These are phyloP conservation scores for Sinosuthora webbiana DNA, from an alignment of 2,113 vertebrate genomes.

Conservation along the genomic window DNA sequence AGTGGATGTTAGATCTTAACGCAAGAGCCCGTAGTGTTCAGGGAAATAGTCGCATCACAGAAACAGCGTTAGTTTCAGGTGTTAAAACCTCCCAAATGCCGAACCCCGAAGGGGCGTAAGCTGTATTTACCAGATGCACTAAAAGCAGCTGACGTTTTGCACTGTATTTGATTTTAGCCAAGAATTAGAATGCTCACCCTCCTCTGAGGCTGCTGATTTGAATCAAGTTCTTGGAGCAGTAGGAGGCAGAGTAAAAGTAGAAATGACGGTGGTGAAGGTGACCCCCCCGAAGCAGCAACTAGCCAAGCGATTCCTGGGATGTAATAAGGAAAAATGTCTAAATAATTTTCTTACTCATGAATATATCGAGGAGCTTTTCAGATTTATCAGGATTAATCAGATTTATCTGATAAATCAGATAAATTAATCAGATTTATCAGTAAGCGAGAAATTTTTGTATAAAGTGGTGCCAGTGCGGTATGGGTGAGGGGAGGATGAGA, in stretches of 20 bases:
- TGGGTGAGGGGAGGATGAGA: neutral
- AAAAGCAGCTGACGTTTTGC: neutral
- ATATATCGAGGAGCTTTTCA: neutral
- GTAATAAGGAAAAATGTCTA: neutral
- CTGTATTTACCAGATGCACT: rapidly evolving
- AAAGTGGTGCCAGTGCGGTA: neutral
- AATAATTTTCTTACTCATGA: neutral
- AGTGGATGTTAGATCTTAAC: neutral
- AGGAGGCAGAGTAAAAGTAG: neutral
- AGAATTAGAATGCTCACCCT: neutral
- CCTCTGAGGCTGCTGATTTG: neutral
- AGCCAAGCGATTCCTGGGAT: neutral
- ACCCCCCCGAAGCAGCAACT: neutral
- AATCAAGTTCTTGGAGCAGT: neutral
- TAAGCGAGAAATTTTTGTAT: neutral
- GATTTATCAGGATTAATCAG: neutral
- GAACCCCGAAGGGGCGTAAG: rapidly evolving
- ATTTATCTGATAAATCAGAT: too few relatives aligned
- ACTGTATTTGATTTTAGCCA: neutral
- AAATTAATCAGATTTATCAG: neutral
- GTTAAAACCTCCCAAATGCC: neutral
- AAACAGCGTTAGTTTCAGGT: neutral
- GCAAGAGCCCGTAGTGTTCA: rapidly evolving
- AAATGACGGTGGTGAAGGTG: neutral
- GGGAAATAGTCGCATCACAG: neutral